Base-by-base conservation (phyloP, 2,113 vertebrate genomes). In the Myotis davidii region DNA sequence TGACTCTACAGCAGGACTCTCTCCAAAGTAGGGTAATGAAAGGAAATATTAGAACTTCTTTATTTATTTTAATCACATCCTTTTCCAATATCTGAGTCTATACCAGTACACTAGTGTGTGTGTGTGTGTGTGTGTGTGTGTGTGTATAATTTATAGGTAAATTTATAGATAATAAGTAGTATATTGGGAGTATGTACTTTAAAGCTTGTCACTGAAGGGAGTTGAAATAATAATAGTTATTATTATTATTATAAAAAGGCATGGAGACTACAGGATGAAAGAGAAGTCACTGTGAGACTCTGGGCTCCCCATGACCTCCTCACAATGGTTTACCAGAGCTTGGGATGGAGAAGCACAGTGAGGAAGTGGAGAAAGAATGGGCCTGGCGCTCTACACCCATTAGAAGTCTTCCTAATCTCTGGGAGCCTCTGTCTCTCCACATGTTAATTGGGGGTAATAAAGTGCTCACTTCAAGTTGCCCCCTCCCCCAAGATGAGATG, bases 361-460 rank as follows among this genome's bases (percentile, higher is more conserved):
- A 39, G 25, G 45, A 2, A 70, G 20, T 2, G 21, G 37, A 73
- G 12, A 54, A 54, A 82, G 82, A 34, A 45, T 4, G 54, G 67
- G 9, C 79, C 88, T 84, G 85, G 74, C 77, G 25, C 34, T 13
- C 42, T 10, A 54, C 16, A 17, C 17, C 85, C 52, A 27, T 32
- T 79, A 79, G 39, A 65, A 0, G 1, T 3, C 1, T 0, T 39
- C 48, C 82, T 90, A 16, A 54, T 65, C 72, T 81, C 95, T 32
- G 37, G 37, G 69, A 88, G 64, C 42, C 54, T 50, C 88, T 81
- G 2, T 76, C 50, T 72, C 29, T 34, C 77, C 27, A 29, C 23
- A 59, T 23, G 69, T 56, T 93, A 93, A 83, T 86, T 79, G 91
- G 90, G 23, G 59, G 20, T 18, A 82, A 83, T 69, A 85, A 93